Conservation (phyloP, 2,113 vertebrate genomes). For the Planiliza haematocheilus region DNA sequence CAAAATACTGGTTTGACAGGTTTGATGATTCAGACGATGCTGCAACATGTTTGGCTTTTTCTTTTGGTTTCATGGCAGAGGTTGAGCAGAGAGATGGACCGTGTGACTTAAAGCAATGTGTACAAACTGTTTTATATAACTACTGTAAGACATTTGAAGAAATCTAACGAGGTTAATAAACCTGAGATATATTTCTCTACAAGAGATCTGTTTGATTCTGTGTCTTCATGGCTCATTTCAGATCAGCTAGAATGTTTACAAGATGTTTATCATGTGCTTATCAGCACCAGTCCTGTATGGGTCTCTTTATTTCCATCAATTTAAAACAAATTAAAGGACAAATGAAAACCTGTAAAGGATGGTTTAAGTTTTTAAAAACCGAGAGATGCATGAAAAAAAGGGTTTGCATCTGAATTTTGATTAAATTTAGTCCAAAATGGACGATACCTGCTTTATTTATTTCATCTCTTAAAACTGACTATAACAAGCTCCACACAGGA, state of each 20-base stretch:
- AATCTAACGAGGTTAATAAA: constrained; percentile 75
- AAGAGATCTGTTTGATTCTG: constrained; percentile 47
- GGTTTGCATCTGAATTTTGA: too few species aligned
- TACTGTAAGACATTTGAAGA: constrained; percentile 60
- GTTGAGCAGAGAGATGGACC: constrained; percentile 33
- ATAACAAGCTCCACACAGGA: too few species aligned
- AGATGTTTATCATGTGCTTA: constrained; percentile 4
- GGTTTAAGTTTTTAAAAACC: too few species aligned
- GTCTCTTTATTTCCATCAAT: too few species aligned
- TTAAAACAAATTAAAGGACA: too few species aligned
- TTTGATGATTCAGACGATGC: neutral
- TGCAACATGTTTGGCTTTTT: constrained; percentile 5
- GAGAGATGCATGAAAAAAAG: too few species aligned
- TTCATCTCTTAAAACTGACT: too few species aligned
- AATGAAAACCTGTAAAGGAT: too few species aligned
- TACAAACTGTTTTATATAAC: constrained; percentile 79
- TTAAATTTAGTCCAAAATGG: too few species aligned
- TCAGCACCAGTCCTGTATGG: too few species aligned
- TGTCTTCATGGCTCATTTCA: neutral
- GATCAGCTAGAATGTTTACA: neutral
- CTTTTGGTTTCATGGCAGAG: constrained; percentile 37
- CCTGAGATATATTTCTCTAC: constrained; percentile 80
- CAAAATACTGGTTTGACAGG: neutral
- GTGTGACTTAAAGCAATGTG: constrained; percentile 72
- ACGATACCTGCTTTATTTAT: too few species aligned